phyloP scores from a whole-genome alignment of 2,113 vertebrate genomes.

The Austrofundulus limnaeus region DNA sequence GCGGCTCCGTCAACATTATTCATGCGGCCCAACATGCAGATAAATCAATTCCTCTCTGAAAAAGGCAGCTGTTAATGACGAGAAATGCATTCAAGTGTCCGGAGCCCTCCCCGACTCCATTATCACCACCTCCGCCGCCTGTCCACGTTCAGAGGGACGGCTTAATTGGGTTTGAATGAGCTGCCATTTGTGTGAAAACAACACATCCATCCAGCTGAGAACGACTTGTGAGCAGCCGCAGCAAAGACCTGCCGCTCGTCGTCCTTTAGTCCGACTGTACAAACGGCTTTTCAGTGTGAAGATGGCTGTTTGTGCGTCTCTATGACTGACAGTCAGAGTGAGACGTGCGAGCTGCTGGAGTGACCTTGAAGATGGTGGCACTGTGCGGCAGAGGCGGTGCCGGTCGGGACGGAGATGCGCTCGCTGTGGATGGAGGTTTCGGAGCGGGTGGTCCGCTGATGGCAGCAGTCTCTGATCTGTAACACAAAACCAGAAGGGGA shows the following conservation, averaged over 20 bases:
- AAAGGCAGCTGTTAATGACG: constrained; percentile 44
- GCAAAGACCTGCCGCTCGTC: not conserved
- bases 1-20: constrained; percentile 20
- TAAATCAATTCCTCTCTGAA: constrained; percentile 45
- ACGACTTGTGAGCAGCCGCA: constrained; percentile 22
- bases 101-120: constrained; percentile 25
- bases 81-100: constrained; percentile 42
- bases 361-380: constrained; percentile 76
- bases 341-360: not conserved
- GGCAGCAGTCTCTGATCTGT: constrained; percentile 72
- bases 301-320: not conserved
- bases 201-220: constrained; percentile 37
- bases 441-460: constrained; percentile 52
- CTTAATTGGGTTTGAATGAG: constrained; percentile 69
- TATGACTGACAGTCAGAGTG: not conserved
- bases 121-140: constrained; percentile 38
- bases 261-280: not conserved
- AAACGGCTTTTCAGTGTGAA: not conserved
- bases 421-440: constrained; percentile 49
- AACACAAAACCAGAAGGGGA: constrained; percentile 2
- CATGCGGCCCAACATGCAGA: constrained; percentile 2
- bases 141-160: constrained; percentile 26
- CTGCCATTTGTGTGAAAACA: constrained; percentile 57
- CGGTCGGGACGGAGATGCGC: constrained; percentile 56
- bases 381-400: constrained; percentile 59